Evolutionary conservation across 2,113 vertebrate genomes (phyloP), one percentile per base, ranked within the genome.

Genomic region (Sylvicapra grimmia): DNA sequence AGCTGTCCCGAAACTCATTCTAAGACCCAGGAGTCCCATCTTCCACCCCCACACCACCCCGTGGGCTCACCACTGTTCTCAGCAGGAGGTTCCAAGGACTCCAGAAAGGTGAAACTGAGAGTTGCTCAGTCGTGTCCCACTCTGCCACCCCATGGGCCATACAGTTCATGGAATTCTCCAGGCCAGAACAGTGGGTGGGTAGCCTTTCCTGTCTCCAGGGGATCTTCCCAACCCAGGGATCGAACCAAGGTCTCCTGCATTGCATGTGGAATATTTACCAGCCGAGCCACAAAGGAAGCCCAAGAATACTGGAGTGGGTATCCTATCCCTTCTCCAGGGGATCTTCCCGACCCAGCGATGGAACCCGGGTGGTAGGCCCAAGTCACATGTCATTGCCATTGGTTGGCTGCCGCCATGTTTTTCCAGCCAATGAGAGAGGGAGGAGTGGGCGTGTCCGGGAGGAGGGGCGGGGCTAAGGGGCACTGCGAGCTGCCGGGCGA

Each of bases 401-500:
- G 79, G 79, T 51, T 49, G 47, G 77, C 44, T 49, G 77, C 47
- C 4, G 44, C 77, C 47, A 3, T 33, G 77, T 80, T 51, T 80
- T 33, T 15, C 16, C 47, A 82, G 79, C 79, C 79, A 82, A 82
- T 33, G 47, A 33, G 79, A 82, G 47, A 51, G 29, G 79, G 47
- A 33, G 9, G 29, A 9, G 3, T 82, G 79, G 47, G 79, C 29
- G 44, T 31, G 47, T 5, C 77, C 1, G 72, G 11, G 5, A 13
- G 36, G 65, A 36, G 72, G 68, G 72, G 72, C 47, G 47, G 77
- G 44, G 47, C 77, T 29, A 18, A 80, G 47, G 44, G 6, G 40
- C 44, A 2, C 75, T 2, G 25, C 44, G 4, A 8, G 44, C 13
- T 15, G 2, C 44, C 2, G 0, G 44, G 7, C 8, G 44, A 10